Evolutionary conservation across 2,888 invertebrate genomes (phyloP).

Genomic region (Andrena marginata): DNA sequence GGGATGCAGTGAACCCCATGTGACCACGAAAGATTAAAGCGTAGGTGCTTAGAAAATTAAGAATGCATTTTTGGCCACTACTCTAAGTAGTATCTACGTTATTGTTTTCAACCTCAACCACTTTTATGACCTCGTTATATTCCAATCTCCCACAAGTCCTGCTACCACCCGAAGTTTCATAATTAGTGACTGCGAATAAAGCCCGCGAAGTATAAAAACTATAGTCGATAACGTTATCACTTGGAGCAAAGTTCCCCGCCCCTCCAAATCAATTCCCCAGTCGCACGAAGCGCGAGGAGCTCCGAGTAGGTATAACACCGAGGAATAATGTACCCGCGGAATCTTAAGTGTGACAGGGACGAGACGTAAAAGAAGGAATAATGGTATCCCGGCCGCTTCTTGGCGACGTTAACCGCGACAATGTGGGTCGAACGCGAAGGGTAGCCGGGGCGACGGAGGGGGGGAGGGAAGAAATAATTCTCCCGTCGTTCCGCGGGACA

Average conservation of each 20-base stretch:
- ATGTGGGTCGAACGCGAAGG: constrained; percentile 7
- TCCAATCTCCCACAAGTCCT: too few species aligned
- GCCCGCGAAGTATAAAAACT: neutral
- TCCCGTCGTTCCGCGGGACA: constrained; percentile 14
- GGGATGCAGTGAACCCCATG: too few species aligned
- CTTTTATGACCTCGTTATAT: too few species aligned
- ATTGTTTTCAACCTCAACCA: too few species aligned
- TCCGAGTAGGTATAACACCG: neutral
- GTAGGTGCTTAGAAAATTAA: too few species aligned
- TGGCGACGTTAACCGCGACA: constrained; percentile 8
- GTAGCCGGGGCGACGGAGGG: neutral
- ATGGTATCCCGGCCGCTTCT: neutral
- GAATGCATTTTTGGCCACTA: too few species aligned
- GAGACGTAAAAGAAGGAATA: constrained; percentile 6
- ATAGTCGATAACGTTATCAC: neutral
- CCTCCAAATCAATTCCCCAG: neutral
- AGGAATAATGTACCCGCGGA: constrained; percentile 1
- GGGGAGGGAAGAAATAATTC: constrained; percentile 24
- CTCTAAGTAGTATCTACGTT: too few species aligned
- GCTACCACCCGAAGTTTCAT: too few species aligned
- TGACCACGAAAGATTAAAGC: too few species aligned
- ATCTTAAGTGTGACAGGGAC: constrained; percentile 5
- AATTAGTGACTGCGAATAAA: too few species aligned
- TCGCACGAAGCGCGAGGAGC: neutral
- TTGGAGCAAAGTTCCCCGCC: neutral